Percentiles rank a stretch among this genome's conserved stretches.
These are phyloP conservation scores for Whitmania pigra DNA, from an alignment of 1,140 invertebrate species.

Conservation along the genomic window DNA sequence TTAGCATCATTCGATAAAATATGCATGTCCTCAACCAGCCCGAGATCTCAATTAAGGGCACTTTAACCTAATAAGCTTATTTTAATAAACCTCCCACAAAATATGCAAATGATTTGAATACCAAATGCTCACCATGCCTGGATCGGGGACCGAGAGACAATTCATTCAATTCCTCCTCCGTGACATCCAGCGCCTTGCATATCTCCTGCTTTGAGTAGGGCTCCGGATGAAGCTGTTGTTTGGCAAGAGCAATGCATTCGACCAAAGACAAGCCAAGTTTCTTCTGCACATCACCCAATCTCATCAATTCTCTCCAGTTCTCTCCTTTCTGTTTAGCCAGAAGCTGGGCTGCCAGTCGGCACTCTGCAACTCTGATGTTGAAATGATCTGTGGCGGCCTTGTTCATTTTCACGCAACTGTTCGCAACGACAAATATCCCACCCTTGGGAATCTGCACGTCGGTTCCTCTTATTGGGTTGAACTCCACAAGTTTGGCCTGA, in stretches of 20 bases:
- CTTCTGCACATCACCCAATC: conserved; percentile 60
- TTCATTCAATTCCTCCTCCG: conserved; percentile 52
- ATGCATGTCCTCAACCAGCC: too few relatives aligned
- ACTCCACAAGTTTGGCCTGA: conserved; percentile 65
- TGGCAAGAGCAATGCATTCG: conserved; percentile 57
- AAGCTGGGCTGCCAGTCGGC: conserved; percentile 72
- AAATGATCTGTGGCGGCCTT: conserved; percentile 81
- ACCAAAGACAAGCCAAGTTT: conserved; percentile 50
- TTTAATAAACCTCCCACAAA: background rate
- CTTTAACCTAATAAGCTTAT: conserved; percentile 9
- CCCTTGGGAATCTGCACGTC: conserved; percentile 66
- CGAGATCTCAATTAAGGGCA: background rate
- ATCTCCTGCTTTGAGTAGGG: conserved; percentile 67
- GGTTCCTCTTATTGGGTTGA: conserved; percentile 67
- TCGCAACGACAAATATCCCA: conserved; percentile 79
- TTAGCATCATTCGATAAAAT: too few relatives aligned
- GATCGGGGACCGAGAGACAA: conserved; percentile 58
- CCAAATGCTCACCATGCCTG: conserved; percentile 39
- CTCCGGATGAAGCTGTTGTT: conserved; percentile 53
- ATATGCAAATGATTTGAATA: background rate
- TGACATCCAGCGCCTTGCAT: conserved; percentile 52
- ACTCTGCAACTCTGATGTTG: conserved; percentile 87
- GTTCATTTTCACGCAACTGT: conserved; percentile 76
- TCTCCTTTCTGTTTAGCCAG: conserved; percentile 51
- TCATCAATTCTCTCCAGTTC: conserved; percentile 50